A percentile compares a stretch with the other conserved stretches of the same genome.
phyloP scores from a whole-genome alignment of 2,888 invertebrate genomes.

The Drosophila macrospina region DNA sequence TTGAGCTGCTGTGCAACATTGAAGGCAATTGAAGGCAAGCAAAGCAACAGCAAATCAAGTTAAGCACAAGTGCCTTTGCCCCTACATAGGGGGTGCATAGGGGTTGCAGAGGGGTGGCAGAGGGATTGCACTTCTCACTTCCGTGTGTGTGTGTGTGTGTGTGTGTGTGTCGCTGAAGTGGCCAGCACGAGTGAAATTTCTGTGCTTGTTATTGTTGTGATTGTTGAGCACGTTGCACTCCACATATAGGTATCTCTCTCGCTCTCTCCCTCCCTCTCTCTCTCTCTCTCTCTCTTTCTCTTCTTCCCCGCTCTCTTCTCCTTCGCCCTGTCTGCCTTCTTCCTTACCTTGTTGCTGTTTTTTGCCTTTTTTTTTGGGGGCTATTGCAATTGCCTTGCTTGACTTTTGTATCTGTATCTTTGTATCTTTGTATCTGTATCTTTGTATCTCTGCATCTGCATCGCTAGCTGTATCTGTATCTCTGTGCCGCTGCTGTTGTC shows the following conservation, averaged over 20 bases:
- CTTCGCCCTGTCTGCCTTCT: not conserved
- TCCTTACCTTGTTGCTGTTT: not conserved
- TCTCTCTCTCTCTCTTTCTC: not conserved
- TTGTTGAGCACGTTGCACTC: conserved; percentile 56
- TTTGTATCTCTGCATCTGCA: conserved; percentile 8
- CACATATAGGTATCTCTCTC: conserved; percentile 26
- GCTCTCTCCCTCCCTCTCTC: not conserved
- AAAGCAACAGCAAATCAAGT: conserved; percentile 24
- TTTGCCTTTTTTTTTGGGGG: conserved; percentile 29
- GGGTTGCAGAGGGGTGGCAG: not conserved
- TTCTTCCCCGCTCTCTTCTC: not conserved
- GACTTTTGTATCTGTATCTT: conserved; percentile 5
- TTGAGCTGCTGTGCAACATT: conserved; percentile 18
- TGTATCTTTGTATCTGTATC: conserved; percentile 16
- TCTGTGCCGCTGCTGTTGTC: conserved; percentile 47
- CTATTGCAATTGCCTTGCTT: conserved; percentile 38
- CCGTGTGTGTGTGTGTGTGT: conserved; percentile 31
- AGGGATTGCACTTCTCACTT: conserved; percentile 37
- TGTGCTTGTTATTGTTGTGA: conserved; percentile 44
- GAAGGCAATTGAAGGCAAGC: conserved; percentile 24
- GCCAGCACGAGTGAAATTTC: conserved; percentile 10
- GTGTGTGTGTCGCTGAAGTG: conserved; percentile 16
- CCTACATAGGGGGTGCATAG: too few relatives aligned
- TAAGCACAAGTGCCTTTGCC: conserved; percentile 19
- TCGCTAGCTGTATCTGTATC: conserved; percentile 1